These are phyloP conservation scores for Laspeyria flexula DNA, from an alignment of 2,888 invertebrate genomes.

Conservation along the genomic window DNA sequence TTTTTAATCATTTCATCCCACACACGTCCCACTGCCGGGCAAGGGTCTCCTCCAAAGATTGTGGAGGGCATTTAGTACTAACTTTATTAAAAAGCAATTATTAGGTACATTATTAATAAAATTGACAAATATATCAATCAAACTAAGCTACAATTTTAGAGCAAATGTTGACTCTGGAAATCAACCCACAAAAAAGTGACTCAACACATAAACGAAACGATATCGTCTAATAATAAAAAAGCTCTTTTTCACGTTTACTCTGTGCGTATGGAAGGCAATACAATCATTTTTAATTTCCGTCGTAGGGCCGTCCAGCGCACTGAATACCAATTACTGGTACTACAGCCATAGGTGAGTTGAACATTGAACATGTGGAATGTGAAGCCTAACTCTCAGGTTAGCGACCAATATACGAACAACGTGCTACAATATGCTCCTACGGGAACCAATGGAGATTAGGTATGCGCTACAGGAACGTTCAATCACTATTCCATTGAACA, in stretches of 20 bases:
- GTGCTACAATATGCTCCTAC: conserved; percentile 34
- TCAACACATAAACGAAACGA: conserved; percentile 1
- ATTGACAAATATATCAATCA: no score
- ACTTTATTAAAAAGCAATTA: no score
- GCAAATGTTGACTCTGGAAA: not conserved
- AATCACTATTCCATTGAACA: conserved; percentile 43
- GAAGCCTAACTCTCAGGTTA: conserved; percentile 50
- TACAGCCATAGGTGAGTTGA: conserved; percentile 57
- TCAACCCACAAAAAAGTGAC: not conserved
- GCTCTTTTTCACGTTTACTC: conserved; percentile 6
- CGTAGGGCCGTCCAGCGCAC: conserved; percentile 64
- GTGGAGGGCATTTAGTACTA: no score
- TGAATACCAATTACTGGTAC: conserved; percentile 78
- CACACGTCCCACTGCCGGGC: no score
- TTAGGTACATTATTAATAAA: no score
- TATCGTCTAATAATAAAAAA: conserved; percentile 11
- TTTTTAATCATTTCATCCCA: no score
- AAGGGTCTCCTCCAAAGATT: no score
- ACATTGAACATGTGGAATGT: conserved; percentile 72
- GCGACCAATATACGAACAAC: conserved; percentile 51
- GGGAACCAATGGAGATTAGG: conserved; percentile 45
- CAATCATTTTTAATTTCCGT: conserved; percentile 80
- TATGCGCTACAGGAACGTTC: conserved; percentile 42
- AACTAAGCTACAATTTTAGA: no score
- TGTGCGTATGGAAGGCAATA: conserved; percentile 56